Conservation (phyloP, 2,113 vertebrate genomes). For the Myrmecophaga tridactyla region DNA sequence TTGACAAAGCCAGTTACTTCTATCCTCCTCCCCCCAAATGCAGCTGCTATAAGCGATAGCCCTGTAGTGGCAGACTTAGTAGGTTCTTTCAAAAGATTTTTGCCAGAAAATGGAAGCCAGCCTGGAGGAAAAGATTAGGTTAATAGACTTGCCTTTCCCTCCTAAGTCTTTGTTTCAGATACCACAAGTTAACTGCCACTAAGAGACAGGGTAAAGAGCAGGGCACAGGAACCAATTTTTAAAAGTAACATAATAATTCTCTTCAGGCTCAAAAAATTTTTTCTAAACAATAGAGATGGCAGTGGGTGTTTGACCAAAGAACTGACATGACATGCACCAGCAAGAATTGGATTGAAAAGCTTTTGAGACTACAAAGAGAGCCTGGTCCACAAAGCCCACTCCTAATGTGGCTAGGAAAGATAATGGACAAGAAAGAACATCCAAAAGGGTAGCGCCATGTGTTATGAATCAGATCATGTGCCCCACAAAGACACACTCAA, state of each 20-base stretch:
- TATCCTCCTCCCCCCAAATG: not conserved
- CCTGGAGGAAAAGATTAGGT: not conserved
- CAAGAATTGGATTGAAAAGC: not conserved
- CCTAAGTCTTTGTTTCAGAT: slow-evolving; percentile 1
- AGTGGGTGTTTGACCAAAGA: not conserved
- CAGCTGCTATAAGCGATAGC: not conserved
- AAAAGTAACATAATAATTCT: not conserved
- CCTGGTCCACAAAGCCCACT: too few relatives aligned
- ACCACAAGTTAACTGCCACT: not conserved
- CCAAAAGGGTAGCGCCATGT: not conserved
- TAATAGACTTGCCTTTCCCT: not conserved
- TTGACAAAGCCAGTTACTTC: not conserved
- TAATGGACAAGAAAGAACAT: not conserved
- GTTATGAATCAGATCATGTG: too few relatives aligned
- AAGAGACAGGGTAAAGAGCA: not conserved
- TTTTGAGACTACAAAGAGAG: not conserved
- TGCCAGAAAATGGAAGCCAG: slow-evolving; percentile 8
- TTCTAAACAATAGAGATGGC: slow-evolving; percentile 24
- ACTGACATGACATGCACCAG: not conserved
- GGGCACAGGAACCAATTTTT: not conserved
- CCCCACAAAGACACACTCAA: too few relatives aligned
- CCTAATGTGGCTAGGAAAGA: not conserved
- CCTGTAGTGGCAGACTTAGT: not conserved
- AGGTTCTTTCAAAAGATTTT: slow-evolving; percentile 18
- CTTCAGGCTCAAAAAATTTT: not conserved